These are phyloP conservation scores for Pangasianodon hypophthalmus DNA, from an alignment of 2,113 vertebrate genomes.

Conservation along the genomic window DNA sequence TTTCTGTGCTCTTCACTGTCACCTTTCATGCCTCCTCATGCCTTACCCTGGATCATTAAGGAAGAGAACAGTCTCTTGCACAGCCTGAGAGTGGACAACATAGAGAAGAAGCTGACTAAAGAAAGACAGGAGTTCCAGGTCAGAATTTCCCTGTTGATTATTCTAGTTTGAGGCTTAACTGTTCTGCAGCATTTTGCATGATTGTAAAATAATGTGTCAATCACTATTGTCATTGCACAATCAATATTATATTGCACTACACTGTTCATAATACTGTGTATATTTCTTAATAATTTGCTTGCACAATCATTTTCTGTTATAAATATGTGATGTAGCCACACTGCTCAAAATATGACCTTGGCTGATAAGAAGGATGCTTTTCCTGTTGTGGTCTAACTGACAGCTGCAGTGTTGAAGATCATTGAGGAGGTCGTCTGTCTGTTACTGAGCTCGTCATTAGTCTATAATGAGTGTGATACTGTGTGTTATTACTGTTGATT, in stretches of 20 bases:
- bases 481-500: not conserved
- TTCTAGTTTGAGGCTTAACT: not conserved
- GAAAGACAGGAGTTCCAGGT: slow-evolving; percentile 90
- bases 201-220: not conserved
- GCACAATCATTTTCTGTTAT: not conserved
- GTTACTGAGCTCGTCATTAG: not conserved
- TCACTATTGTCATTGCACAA: not conserved
- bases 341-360: slow-evolving; percentile 9
- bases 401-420: slow-evolving; percentile 6
- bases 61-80: slow-evolving; percentile 86
- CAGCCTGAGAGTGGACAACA: slow-evolving; percentile 84
- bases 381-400: slow-evolving; percentile 51
- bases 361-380: slow-evolving; percentile 44
- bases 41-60: slow-evolving; percentile 59
- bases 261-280: not conserved
- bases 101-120: slow-evolving; percentile 84
- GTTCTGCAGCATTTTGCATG: not conserved
- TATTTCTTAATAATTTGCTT: not conserved
- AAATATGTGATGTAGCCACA: not conserved
- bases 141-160: slow-evolving; percentile 39
- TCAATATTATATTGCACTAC: not conserved
- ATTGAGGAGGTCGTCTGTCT: not conserved
- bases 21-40: not conserved
- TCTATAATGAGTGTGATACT: not conserved
- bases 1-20: not conserved